phyloP scores from a whole-genome alignment of 2,113 vertebrate genomes.

The human (Homo sapiens) region GRCh38 chr3:172712001-172712500 shows the following conservation, averaged over 20 bases:
- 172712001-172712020: background rate
- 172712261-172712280: background rate
- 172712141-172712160: background rate
- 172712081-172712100: background rate
- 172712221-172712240: background rate
- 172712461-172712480: too few relatives aligned
- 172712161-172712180: background rate
- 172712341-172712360: background rate
- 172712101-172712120: background rate
- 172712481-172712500: too few relatives aligned
- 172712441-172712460: background rate
- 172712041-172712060: background rate
- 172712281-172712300: background rate
- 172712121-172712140: slow-evolving; percentile 16
- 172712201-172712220: background rate
- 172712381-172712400: background rate
- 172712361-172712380: background rate
- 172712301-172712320: background rate
- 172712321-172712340: background rate
- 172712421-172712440: background rate
- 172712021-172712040: background rate
- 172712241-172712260: background rate
- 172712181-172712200: background rate
- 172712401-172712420: background rate
- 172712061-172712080: fast-evolving